These are phyloP conservation scores for Lasioglossum figueresi DNA, from an alignment of 2,888 invertebrate species.

Conservation along the genomic window DNA sequence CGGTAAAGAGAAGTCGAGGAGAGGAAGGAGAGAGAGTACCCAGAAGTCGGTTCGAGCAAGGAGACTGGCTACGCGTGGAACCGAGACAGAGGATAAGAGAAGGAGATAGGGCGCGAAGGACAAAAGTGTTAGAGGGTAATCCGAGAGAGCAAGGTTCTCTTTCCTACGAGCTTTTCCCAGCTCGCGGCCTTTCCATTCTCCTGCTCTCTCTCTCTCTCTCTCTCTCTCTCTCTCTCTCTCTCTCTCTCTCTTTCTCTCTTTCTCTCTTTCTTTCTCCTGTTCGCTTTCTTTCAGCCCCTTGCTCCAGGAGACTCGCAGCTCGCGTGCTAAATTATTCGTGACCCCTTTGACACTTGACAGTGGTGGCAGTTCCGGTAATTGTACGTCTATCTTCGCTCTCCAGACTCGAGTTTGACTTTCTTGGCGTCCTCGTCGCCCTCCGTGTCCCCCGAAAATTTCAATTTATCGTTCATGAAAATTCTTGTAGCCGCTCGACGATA, in stretches of 20 bases:
- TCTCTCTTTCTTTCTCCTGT: background rate
- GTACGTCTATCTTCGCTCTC: constrained; percentile 51
- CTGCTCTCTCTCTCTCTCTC: background rate
- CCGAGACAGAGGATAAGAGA: background rate
- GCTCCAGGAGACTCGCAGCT: constrained; percentile 33
- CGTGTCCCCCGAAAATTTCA: background rate
- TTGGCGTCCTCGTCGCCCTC: constrained; percentile 9
- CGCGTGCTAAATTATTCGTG: constrained; percentile 70
- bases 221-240: background rate
- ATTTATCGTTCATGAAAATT: constrained; percentile 16
- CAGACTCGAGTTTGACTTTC: constrained; percentile 46
- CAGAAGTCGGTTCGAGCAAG: constrained; percentile 29
- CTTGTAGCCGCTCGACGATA: constrained; percentile 3
- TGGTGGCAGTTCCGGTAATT: constrained; percentile 70
- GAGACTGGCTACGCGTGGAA: background rate
- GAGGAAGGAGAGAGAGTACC: constrained; percentile 39
- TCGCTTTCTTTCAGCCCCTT: constrained; percentile 32
- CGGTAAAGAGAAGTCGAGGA: constrained; percentile 56
- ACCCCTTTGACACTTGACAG: constrained; percentile 72
- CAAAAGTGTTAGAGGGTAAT: constrained; percentile 70
- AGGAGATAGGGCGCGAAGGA: constrained; percentile 56
- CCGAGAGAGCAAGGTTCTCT: constrained; percentile 61
- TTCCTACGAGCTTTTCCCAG: constrained; percentile 55
- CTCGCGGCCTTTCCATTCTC: constrained; percentile 43
- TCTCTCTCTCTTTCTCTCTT: background rate